Base-by-base conservation (phyloP, 2,888 invertebrate genomes). In the Drosophila robusta region DNA sequence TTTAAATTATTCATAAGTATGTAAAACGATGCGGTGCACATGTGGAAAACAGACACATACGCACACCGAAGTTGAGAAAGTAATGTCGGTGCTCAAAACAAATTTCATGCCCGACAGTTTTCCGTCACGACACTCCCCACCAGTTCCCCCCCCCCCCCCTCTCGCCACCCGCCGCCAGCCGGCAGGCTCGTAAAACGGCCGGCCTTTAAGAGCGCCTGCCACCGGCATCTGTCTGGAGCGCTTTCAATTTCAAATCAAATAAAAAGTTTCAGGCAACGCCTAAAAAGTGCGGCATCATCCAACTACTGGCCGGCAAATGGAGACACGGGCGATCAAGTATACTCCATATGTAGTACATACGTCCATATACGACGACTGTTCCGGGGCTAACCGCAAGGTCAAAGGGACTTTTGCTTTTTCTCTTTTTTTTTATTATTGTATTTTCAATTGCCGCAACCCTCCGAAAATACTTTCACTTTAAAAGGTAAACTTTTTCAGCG, bases 231-330 rank as follows among this genome's bases (percentile, higher is more conserved):
- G 78, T 74, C 72, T 82, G 79, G 66, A 70, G 47, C 64, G 82
- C 71, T 78, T 81, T 78, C 79, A 85, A 75, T 85, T 81, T 85
- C 70, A 70, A 81, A 78, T 82, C 86, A 78, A 85, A 81, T 81
- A 78, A 85, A 81, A 81, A 85, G 67, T 86, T 85, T 64, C 47
- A 49, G 44, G 42, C 56, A 70, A 39, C 50, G 54, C 50, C 63
- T 34, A 24, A 67, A 74, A 80, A 75, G 34, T 74, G 79, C 60
- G 56, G 51, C 67, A 61, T 77, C 80, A 69, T 67, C 62, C 60
- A 64, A 69, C 63, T 58, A 47, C 55, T 39, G 50, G 44, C 39
- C 55, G 12, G 44, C 16, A 52, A 46, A 41, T 51, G 39, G 32
- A 39, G 56, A 51, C 16, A 32, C 16, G 42, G 16, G 16, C 24